Percentiles rank a stretch among this genome's conserved stretches.
Conservation (phyloP, 2,888 invertebrate genomes). For the Chrysolina haemoptera region DNA sequence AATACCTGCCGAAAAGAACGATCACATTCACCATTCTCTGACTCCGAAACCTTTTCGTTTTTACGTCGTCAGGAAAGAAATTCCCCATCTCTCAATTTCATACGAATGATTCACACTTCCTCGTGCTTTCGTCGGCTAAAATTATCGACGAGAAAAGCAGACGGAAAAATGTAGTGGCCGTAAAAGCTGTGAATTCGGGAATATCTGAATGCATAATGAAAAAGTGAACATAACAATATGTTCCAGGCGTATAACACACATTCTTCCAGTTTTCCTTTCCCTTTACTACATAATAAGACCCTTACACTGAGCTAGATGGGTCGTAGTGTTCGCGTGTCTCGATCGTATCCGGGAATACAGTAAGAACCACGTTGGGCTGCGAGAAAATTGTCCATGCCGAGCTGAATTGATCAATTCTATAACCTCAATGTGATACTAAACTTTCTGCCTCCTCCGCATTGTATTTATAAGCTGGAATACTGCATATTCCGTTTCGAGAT, state of each 20-base stretch:
- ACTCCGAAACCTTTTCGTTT: not conserved
- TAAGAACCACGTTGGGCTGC: conserved; percentile 60
- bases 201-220: conserved; percentile 65
- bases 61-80: not conserved
- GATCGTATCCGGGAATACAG: conserved; percentile 60
- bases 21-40: too few relatives aligned
- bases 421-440: conserved; percentile 69
- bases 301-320: conserved; percentile 66
- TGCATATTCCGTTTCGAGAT: conserved; percentile 55
- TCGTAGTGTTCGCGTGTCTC: conserved; percentile 67
- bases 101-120: not conserved
- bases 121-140: not conserved
- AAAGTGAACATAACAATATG: conserved; percentile 69
- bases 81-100: not conserved
- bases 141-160: conserved; percentile 28
- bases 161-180: conserved; percentile 36
- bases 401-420: conserved; percentile 71
- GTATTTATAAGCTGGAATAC: conserved; percentile 67
- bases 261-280: conserved; percentile 67
- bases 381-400: conserved; percentile 67
- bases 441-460: conserved; percentile 67
- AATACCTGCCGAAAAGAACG: too few relatives aligned
- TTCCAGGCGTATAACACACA: conserved; percentile 68
- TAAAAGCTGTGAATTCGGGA: conserved; percentile 53
- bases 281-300: conserved; percentile 70